A percentile compares a stretch with the other conserved stretches of the same genome.
Conservation (phyloP, 1,140 invertebrate genomes). For the Camponotus pennsylvanicus region DNA sequence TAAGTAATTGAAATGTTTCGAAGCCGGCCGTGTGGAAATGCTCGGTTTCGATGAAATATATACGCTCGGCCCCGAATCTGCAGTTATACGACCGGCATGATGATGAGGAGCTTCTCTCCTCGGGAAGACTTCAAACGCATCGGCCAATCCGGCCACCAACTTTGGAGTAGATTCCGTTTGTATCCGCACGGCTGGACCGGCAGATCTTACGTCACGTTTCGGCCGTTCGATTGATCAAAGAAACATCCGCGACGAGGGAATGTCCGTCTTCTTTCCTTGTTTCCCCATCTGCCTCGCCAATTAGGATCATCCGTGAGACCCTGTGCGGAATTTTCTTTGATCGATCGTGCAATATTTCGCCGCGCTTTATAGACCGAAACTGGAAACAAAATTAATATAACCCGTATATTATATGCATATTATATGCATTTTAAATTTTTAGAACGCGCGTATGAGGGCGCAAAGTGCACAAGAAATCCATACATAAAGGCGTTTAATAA, state of each 20-base stretch:
- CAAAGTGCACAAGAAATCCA: neutral
- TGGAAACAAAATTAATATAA: neutral
- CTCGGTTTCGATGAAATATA: conserved; percentile 19
- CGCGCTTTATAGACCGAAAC: neutral
- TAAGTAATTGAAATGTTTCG: conserved; percentile 72
- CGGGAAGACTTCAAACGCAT: conserved; percentile 57
- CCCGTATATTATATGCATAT: neutral
- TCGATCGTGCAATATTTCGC: neutral
- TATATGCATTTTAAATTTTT: neutral
- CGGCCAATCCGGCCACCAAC: conserved; percentile 30
- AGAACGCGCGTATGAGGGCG: neutral
- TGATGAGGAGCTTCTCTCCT: conserved; percentile 47
- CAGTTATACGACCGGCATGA: conserved; percentile 55
- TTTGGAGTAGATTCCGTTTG: conserved; percentile 27
- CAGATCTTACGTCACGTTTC: conserved; percentile 63
- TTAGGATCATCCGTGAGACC: conserved; percentile 34
- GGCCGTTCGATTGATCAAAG: conserved; percentile 67
- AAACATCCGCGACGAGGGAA: conserved; percentile 9
- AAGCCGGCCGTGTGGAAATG: conserved; percentile 48
- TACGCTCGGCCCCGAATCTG: neutral
- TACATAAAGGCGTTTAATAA: neutral
- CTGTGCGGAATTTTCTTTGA: conserved; percentile 34
- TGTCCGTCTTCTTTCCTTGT: conserved; percentile 17
- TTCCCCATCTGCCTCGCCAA: conserved; percentile 26
- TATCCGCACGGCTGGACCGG: conserved; percentile 12